Evolutionary conservation across 1,140 invertebrate species (phyloP), one percentile per base, ranked within the genome.

Genomic region (Lepidostoma basale): DNA sequence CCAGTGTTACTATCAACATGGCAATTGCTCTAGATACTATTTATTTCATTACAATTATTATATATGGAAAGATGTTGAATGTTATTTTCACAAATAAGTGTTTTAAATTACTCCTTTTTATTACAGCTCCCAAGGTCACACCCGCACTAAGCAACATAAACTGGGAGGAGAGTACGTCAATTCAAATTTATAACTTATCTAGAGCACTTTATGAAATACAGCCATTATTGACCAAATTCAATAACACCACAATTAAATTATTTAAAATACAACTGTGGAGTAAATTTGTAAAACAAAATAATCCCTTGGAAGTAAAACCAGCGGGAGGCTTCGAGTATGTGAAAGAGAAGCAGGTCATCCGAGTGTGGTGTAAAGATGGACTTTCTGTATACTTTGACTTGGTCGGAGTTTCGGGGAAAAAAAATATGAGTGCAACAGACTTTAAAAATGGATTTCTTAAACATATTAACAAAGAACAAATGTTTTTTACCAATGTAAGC

Each of bases 81-180:
- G 12, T 28, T 16, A 65, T 47, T 14, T 64, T 12, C 12, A 6
- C 30, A 33, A 64, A 14, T 25, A 49, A 14, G 22, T 18, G 42
- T 12, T 62, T 20, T 22, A 23, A 52, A 49, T 68, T 40, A 33
- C 16, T 8, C 73, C 60, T 69, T 68, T 67, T 71, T 77, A 64
- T 87, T 86, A 73, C 74, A 92, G 91, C 91, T 40, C 90, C 89
- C 62, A 91, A 91, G 84, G 83, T 92, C 60, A 84, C 81, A 28
- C 77, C 81, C 40, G 74, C 76, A 33, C 83, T 89, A 56, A 85
- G 88, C 10, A 78, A 83, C 74, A 79, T 92, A 9, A 81, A 82
- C 67, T 93, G 91, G 90, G 68, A 81, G 2, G 74, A 82, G 52
- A 88, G 87, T 81, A 84, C 78, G 25, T 84, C 89, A 0, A 75